Evolutionary conservation across 2,888 invertebrate species (phyloP), one percentile per base, ranked within the genome.

Genomic region (Acleris cristana): DNA sequence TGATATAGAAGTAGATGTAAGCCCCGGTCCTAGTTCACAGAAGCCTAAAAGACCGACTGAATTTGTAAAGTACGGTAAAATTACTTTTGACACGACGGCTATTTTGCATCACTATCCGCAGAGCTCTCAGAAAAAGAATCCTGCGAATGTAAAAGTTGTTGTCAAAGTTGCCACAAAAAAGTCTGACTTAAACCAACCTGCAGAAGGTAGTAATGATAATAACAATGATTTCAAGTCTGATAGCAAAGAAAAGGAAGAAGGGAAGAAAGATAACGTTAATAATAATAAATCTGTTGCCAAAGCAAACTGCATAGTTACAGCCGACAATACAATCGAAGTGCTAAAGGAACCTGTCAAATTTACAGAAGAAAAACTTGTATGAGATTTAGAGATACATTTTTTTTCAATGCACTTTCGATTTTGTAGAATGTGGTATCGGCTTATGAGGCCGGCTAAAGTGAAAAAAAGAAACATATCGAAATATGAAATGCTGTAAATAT

Each of bases 291-390:
- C 73, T 60, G 61, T 71, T 54, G 73, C 71, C 48, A 84, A 79
- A 72, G 70, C 71, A 5, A 81, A 81, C 69, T 77, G 80, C 64
- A 75, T 81, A 59, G 78, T 79, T 71, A 74, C 79, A 72, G 72
- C 77, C 4, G 77, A 74, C 72, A 82, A 74, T 69, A 79, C 74
- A 71, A 76, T 79, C 64, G 85, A 87, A 70, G 74, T 84, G 44
- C 73, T 83, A 57, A 86, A 84, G 72, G 83, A 88, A 65, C 85
- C 90, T 45, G 84, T 87, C 6, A 92, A 90, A 72, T 91, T 92
- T 72, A 83, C 90, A 44, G 92, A 92, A 81, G 92, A 92, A 73
- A 92, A 92, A 68, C 89, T 92, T 75, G 92, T 92, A 88, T 92
- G 88, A 92, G 83, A 81, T 77, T 87, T 81, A 82, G 83, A 83